Base-by-base conservation (phyloP, 2,797 vertebrate species). In the Botia kubotai region DNA sequence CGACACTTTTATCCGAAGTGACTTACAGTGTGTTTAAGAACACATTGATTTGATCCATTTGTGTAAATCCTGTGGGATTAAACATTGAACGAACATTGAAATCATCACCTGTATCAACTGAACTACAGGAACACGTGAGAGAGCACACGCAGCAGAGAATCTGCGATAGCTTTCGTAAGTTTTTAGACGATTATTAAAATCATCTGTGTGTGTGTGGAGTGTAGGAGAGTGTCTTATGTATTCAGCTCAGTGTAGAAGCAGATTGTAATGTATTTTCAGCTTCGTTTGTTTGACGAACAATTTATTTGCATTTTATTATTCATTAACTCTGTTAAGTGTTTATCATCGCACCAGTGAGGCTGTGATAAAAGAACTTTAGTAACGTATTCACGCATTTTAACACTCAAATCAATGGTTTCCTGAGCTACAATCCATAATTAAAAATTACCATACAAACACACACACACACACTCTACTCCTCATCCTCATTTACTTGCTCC, bases 301-400 rank as follows among this genome's bases (percentile, higher is more conserved):
- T 67, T 58, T 75, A 66, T 36, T 36, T 26, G 48, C 52, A 50
- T 81, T 72, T 75, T 7, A 21, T 53, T 65, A 11, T 79, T 68
- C 14, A 72, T 72, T 60, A 57, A 65, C 19, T 12, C 23, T 48
- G 71, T 74, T 36, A 57, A 57, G 62, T 82, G 19, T 72, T 58
- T 79, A 23, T 68, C 17, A 73, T 29, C 75, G 53, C 36, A 67
- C 14, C 26, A 77, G 21, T 53, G 75, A 68, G 67, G 60, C 60
- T 21, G 17, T 21, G 53, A 57, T 50, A 55, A 70, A 70, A 39
- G 12, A 68, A 23, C 12, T 62, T 3, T 65, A 77, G 5, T 76
- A 68, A 84, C 81, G 50, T 70, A 73, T 82, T 81, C 77, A 72
- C 68, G 46, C 19, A 84, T 68, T 83, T 79, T 81, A 65, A 82